A percentile compares a stretch with the other conserved stretches of the same genome.
Evolutionary conservation across 2,888 invertebrate species (phyloP).

Genomic region (Ganaspis brasiliensis): DNA sequence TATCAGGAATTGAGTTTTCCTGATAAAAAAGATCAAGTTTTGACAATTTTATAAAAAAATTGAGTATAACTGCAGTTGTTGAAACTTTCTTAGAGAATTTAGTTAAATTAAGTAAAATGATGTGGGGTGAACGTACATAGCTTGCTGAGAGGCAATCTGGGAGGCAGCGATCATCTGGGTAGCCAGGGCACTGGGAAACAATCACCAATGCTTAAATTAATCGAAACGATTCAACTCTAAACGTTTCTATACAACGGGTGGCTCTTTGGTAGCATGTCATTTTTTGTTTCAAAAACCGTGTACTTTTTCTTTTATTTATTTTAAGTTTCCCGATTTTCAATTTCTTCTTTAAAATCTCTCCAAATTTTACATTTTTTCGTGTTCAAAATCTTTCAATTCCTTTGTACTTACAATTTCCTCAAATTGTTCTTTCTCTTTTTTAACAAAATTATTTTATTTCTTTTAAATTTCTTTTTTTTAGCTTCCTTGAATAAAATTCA

Average conservation of each 20-base stretch:
- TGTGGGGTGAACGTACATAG: slow-evolving; percentile 89
- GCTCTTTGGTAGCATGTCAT: slow-evolving; percentile 34
- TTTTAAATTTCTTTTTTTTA: no score
- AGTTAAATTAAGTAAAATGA: slow-evolving; percentile 77
- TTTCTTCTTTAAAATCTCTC: no score
- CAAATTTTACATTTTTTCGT: no score
- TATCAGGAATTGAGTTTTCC: not conserved
- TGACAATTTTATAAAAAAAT: slow-evolving; percentile 47
- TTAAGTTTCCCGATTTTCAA: not conserved
- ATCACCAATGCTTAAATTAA: slow-evolving; percentile 81
- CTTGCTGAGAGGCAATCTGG: slow-evolving; percentile 95
- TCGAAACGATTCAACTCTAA: slow-evolving; percentile 75
- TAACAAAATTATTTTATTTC: no score
- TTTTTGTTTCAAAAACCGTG: no score
- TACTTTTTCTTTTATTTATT: not conserved
- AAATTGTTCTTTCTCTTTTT: no score
- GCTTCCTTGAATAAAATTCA: no score
- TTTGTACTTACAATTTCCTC: no score
- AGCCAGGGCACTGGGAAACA: slow-evolving; percentile 96
- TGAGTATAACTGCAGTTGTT: slow-evolving; percentile 78
- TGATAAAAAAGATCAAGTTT: slow-evolving; percentile 15
- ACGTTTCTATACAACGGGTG: slow-evolving; percentile 41
- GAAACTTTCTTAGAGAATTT: slow-evolving; percentile 71
- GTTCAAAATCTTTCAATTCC: no score
- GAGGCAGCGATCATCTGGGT: slow-evolving; percentile 97